A percentile compares a stretch with the other conserved stretches of the same genome.
These are phyloP conservation scores for Marasmarcha lunaedactyla DNA, from an alignment of 2,888 invertebrate genomes.

Conservation along the genomic window DNA sequence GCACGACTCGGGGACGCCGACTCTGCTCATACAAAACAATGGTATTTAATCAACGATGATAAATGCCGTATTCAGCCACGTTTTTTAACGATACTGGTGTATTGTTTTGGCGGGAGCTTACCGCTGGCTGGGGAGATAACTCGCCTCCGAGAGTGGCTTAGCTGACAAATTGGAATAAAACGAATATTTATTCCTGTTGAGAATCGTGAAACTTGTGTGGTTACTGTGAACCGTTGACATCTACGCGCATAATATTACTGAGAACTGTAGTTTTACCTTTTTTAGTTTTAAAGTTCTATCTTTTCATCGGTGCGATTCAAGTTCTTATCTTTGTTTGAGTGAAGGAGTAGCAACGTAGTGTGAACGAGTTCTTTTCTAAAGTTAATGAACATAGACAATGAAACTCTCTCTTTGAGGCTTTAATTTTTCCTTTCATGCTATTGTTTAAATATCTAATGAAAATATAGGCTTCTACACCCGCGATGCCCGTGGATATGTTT, in stretches of 20 bases:
- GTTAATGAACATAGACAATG: constrained; percentile 1
- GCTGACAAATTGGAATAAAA: constrained; percentile 71
- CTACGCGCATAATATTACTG: not conserved
- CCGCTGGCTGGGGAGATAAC: constrained; percentile 64
- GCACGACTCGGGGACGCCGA: constrained; percentile 48
- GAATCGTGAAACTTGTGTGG: constrained; percentile 12
- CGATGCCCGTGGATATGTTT: not conserved
- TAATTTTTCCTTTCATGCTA: too few relatives aligned
- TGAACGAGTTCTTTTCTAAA: not conserved
- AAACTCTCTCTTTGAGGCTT: not conserved
- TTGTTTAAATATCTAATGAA: not conserved
- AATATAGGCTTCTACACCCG: not conserved
- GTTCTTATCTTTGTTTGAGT: too few relatives aligned
- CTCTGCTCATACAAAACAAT: constrained; percentile 67
- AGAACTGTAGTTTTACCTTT: not conserved
- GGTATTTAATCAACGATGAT: constrained; percentile 71
- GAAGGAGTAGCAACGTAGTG: too few relatives aligned
- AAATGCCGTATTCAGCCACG: constrained; percentile 67
- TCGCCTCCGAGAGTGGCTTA: constrained; percentile 66
- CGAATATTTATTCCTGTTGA: constrained; percentile 64
- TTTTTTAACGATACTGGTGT: constrained; percentile 68
- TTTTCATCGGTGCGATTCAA: not conserved
- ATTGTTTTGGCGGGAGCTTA: constrained; percentile 69
- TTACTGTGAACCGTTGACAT: not conserved
- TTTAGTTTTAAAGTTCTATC: not conserved